phyloP scores from a whole-genome alignment of 2,113 vertebrate species.

The Gadus macrocephalus region DNA sequence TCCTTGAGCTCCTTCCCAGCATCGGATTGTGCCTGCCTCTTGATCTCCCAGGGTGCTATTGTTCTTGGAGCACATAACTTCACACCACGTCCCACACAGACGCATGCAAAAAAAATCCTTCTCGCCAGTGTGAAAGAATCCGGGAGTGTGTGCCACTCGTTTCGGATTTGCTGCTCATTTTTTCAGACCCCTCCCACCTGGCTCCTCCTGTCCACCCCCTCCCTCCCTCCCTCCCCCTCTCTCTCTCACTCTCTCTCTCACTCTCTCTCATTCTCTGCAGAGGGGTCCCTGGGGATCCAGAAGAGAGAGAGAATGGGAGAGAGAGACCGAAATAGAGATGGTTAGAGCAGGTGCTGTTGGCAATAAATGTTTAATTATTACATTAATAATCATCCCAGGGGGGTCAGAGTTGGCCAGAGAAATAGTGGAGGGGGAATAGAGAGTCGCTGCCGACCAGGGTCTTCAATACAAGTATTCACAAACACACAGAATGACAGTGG shows the following conservation, averaged over 20 bases:
- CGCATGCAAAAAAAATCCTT: constrained; percentile 42
- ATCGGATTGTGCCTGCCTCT: constrained; percentile 47
- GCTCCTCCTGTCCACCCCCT: constrained; percentile 62
- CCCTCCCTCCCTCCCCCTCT: constrained; percentile 26
- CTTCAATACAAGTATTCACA: constrained; percentile 26
- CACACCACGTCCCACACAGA: constrained; percentile 61
- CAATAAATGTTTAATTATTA: constrained; percentile 90
- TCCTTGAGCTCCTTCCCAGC: constrained; percentile 38
- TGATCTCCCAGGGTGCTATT: constrained; percentile 64
- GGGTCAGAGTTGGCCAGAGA: constrained; percentile 31
- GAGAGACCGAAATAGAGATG: constrained; percentile 47
- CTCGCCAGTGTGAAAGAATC: constrained; percentile 75
- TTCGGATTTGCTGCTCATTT: constrained; percentile 67
- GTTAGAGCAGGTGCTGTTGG: constrained; percentile 84
- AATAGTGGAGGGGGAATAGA: constrained; percentile 39
- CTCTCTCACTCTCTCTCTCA: constrained; percentile 17
- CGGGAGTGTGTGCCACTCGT: constrained; percentile 71
- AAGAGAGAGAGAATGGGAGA: constrained; percentile 48
- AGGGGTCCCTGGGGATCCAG: constrained; percentile 46
- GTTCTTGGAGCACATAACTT: constrained; percentile 77
- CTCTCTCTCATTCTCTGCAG: constrained; percentile 30
- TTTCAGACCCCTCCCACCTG: constrained; percentile 63
- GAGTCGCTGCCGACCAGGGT: constrained; percentile 55
- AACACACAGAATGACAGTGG: constrained; percentile 13
- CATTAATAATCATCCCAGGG: constrained; percentile 83